phyloP scores from a whole-genome alignment of 1,140 invertebrate genomes.

The Drosophila ercepeae region DNA sequence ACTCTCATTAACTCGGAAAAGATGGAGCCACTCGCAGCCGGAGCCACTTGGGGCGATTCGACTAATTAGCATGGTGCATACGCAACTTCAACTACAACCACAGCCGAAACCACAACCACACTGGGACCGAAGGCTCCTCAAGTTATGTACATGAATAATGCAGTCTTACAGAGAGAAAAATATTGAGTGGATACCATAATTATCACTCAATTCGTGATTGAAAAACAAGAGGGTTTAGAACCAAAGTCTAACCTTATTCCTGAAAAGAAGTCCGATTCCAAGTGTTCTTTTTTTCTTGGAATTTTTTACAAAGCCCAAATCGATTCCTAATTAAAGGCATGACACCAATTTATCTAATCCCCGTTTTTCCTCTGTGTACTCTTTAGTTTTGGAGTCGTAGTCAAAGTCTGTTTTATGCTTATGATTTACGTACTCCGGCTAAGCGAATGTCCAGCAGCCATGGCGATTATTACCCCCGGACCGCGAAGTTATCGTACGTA shows the following conservation, averaged over 20 bases:
- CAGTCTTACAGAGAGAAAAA: slow-evolving; percentile 27
- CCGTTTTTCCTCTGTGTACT: slow-evolving; percentile 1
- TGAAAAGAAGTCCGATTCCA: no score
- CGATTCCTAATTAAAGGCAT: no score
- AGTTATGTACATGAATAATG: slow-evolving; percentile 75
- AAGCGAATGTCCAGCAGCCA: slow-evolving; percentile 47
- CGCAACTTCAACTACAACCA: slow-evolving; percentile 35
- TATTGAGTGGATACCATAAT: no score
- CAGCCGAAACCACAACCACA: slow-evolving; percentile 17
- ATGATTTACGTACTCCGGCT: slow-evolving; percentile 72
- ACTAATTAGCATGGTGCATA: slow-evolving; percentile 72
- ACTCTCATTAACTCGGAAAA: slow-evolving; percentile 64
- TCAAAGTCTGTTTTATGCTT: slow-evolving; percentile 60
- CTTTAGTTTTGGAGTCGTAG: slow-evolving; percentile 18
- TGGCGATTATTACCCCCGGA: slow-evolving; percentile 73
- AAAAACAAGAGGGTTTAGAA: no score
- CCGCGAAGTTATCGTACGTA: slow-evolving; percentile 66
- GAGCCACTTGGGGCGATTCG: slow-evolving; percentile 46
- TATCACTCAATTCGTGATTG: background rate
- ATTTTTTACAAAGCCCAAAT: no score
- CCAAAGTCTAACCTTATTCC: no score
- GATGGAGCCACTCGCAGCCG: slow-evolving; percentile 18
- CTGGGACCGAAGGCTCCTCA: slow-evolving; percentile 32
- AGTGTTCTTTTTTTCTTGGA: no score
- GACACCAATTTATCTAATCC: no score